Conservation (phyloP, 2,888 invertebrate genomes). For the Agonopterix heracliana region DNA sequence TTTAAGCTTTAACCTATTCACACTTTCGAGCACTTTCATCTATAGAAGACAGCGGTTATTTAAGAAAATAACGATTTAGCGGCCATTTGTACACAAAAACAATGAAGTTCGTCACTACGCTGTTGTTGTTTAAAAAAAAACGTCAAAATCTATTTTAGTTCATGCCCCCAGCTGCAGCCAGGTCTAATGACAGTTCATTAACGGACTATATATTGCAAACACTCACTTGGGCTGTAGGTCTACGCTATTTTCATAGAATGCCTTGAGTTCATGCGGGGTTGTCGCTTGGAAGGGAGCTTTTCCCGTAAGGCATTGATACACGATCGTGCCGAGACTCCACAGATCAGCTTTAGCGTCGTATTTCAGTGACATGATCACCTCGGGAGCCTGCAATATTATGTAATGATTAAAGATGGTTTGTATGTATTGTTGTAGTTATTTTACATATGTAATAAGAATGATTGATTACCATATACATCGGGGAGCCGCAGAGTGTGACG, state of each 20-base stretch:
- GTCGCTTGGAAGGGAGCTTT: conserved; percentile 99
- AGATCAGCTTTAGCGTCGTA: conserved; percentile 99
- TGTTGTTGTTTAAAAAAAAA: too few species aligned
- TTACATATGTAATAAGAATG: conserved; percentile 6
- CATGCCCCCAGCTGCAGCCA: too few species aligned
- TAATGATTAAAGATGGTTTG: neutral
- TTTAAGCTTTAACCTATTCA: too few species aligned
- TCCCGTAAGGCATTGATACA: conserved; percentile 98
- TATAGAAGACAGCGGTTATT: too few species aligned
- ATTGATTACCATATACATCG: conserved; percentile 97
- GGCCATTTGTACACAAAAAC: too few species aligned
- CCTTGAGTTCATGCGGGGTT: conserved; percentile 97
- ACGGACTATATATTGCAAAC: neutral
- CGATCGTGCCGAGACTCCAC: conserved; percentile 99
- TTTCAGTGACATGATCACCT: conserved; percentile 99
- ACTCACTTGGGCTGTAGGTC: conserved; percentile 92
- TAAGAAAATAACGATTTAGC: too few species aligned
- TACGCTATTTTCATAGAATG: conserved; percentile 96
- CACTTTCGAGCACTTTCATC: too few species aligned
- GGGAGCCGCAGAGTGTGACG: conserved; percentile 98
- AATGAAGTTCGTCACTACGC: too few species aligned
- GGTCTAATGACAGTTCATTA: too few species aligned
- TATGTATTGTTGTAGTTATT: neutral
- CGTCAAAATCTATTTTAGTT: too few species aligned
- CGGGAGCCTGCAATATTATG: conserved; percentile 84